Evolutionary conservation across 1,140 invertebrate genomes (phyloP).

Genomic region (Fopius arisanus): DNA sequence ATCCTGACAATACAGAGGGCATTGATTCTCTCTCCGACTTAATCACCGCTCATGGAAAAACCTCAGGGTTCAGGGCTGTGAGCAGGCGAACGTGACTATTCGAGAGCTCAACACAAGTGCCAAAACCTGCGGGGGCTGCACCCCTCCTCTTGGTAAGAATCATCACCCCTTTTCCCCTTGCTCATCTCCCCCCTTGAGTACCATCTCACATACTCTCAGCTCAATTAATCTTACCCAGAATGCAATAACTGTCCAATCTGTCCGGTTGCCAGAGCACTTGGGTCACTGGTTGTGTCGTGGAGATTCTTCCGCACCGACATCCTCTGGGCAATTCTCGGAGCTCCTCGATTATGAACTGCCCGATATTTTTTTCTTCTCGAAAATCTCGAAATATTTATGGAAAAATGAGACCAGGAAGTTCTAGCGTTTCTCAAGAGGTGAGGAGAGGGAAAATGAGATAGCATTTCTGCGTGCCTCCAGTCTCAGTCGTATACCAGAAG

Average conservation of each 20-base stretch:
- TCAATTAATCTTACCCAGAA: conserved; percentile 66
- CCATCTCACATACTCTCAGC: conserved; percentile 33
- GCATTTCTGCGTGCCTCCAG: neutral
- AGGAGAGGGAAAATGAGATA: neutral
- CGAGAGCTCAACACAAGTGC: neutral
- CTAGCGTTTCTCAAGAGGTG: neutral
- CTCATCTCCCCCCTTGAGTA: neutral
- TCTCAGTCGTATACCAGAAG: conserved; percentile 25
- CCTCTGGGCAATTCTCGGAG: neutral
- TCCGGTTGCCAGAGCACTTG: conserved; percentile 47
- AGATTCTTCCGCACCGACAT: neutral
- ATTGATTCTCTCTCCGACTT: conserved; percentile 55
- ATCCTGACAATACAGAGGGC: conserved; percentile 44
- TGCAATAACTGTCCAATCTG: conserved; percentile 67
- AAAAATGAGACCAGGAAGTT: conserved; percentile 32
- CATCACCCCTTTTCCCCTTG: conserved; percentile 33
- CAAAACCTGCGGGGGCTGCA: conserved; percentile 21
- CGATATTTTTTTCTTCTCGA: too few species aligned
- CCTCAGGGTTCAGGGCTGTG: neutral
- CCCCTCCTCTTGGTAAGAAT: conserved; percentile 19
- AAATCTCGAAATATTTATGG: conserved; percentile 49
- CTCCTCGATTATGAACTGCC: too few species aligned
- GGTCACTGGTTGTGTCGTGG: conserved; percentile 53
- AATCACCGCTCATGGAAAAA: conserved; percentile 46
- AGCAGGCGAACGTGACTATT: neutral